Percentiles rank a stretch among this genome's conserved stretches.
phyloP scores from a whole-genome alignment of 2,113 vertebrate species.

The Heliornis fulica region DNA sequence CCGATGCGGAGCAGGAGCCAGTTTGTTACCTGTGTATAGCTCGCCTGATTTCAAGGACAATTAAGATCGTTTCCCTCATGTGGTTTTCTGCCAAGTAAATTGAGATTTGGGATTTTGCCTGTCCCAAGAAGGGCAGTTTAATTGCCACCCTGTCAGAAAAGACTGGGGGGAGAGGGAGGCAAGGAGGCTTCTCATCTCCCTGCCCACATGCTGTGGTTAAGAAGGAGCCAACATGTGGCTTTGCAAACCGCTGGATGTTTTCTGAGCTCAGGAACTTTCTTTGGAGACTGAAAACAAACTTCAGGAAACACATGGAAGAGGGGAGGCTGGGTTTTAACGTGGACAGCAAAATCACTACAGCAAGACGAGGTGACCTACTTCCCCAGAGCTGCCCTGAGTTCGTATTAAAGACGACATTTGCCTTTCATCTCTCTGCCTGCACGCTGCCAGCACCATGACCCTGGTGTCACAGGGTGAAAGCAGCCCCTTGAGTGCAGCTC shows the following conservation, averaged over 20 bases:
- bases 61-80: not conserved
- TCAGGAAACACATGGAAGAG: not conserved
- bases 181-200: not conserved
- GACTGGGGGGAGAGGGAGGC: not conserved
- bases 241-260: not conserved
- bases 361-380: slow-evolving; percentile 50
- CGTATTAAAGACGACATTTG: slow-evolving; percentile 2
- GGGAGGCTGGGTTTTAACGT: not conserved
- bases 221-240: not conserved
- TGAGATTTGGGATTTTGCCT: not conserved
- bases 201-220: not conserved
- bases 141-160: not conserved
- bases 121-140: not conserved
- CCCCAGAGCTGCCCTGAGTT: not conserved
- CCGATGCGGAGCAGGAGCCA: not conserved
- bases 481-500: not conserved
- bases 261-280: slow-evolving; percentile 5
- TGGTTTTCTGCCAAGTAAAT: not conserved
- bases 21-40: not conserved
- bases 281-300: not conserved
- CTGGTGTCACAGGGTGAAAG: not conserved
- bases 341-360: not conserved
- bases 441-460: not conserved
- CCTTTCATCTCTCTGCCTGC: not conserved
- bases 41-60: not conserved